Base-by-base conservation (phyloP, 2,888 invertebrate genomes). In the Synergus japonicus region DNA sequence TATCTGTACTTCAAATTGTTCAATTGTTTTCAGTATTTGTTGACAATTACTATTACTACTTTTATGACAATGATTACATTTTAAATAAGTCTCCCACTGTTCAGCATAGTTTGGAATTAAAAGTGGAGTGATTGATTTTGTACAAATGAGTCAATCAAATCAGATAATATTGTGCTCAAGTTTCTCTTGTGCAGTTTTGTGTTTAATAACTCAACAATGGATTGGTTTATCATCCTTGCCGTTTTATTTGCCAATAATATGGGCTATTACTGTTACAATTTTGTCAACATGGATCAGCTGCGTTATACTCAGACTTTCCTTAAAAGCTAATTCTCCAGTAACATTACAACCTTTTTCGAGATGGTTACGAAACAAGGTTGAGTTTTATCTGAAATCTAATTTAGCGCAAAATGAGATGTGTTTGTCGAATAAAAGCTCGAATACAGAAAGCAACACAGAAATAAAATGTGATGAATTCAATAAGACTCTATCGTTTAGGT, bases 141-240 rank as follows among this genome's bases (percentile, higher is more conserved):
- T 90, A 78, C 88, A 89, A n/a, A 89, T 89, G 83, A 90, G 90
- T 81, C 86, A 88, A 87, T 86, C 88, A 73, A 91, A 90, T 80
- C 88, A 89, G 79, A 86, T 90, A 79, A 78, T 91, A 64, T 76
- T 90, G 63, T 78, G 86, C 73, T 78, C 84, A 66, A 89, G 89
- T 77, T 80, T 89, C 58, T 67, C 76, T 49, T 85, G 88, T 44
- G 86, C 85, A 65, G 78, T 84, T 44, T 80, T 88, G 12, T 89
- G 86, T 76, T 83, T 90, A 65, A 76, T 89, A 58, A 78, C 90
- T 58, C 88, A 90, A 80, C 86, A 87, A 77, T 89, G 88, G 85
- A 79, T 85, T n/a, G 85, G 86, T 63, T 80, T 87, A 7, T 84
- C 86, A 15, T 81, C 86, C 8, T 64, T 91, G 69, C 87, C 91